A percentile compares a stretch with the other conserved stretches of the same genome.
phyloP scores from a whole-genome alignment of 1,140 invertebrate genomes.

The Saccostrea echinata region DNA sequence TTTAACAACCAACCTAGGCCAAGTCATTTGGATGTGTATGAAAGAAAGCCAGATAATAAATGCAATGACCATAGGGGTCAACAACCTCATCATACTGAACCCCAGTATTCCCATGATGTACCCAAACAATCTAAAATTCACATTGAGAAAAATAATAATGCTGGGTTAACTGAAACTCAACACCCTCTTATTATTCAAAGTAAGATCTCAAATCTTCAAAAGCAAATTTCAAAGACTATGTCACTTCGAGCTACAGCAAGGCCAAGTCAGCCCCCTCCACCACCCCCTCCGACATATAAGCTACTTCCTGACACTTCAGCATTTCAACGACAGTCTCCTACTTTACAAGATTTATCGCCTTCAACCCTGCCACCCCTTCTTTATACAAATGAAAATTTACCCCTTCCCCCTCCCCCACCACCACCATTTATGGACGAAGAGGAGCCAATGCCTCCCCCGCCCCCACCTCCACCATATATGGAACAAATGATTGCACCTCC shows the following conservation, averaged over 20 bases:
- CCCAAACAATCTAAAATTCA: neutral
- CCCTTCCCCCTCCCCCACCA: slow-evolving; percentile 84
- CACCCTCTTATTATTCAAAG: neutral
- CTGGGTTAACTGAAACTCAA: neutral
- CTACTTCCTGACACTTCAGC: neutral
- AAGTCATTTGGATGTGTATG: neutral
- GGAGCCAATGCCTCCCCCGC: slow-evolving; percentile 77
- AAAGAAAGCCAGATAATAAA: neutral
- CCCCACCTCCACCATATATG: slow-evolving; percentile 79
- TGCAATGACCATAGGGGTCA: neutral
- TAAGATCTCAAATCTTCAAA: neutral
- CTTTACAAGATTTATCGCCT: too few relatives aligned
- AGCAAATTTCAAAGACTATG: neutral
- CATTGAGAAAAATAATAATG: neutral
- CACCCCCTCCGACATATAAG: slow-evolving; percentile 81
- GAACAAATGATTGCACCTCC: slow-evolving; percentile 62
- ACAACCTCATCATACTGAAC: slow-evolving; percentile 47
- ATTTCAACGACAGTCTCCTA: slow-evolving; percentile 84
- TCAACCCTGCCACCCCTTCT: too few relatives aligned
- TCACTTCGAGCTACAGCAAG: slow-evolving; percentile 62
- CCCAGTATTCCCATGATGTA: slow-evolving; percentile 30
- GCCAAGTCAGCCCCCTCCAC: slow-evolving; percentile 78
- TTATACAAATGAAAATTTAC: too few relatives aligned
- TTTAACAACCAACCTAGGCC: neutral
- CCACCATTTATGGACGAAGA: slow-evolving; percentile 65